Evolutionary conservation across 2,797 vertebrate genomes (phyloP), one percentile per base, ranked within the genome.

Genomic region (Brachyalestes nurse): DNA sequence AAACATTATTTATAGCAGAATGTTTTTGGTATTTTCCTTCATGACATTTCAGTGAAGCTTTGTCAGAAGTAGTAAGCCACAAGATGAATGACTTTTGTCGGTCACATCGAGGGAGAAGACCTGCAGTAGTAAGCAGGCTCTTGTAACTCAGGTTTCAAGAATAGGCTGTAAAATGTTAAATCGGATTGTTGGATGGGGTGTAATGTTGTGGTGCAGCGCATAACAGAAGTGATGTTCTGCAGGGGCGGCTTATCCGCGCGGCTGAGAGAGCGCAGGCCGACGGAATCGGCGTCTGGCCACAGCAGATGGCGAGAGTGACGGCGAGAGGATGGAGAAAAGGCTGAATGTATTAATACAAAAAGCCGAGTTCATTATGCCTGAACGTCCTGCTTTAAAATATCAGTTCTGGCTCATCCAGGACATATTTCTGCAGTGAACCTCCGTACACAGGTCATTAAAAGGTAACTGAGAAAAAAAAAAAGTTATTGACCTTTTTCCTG

Each of bases 271-370:
- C 28, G 23, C 21, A 51, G 49, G 38, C 45, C 21, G 17, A 47
- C 19, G 17, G 47, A 71, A 28, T 53, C 9, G 12, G 53, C 45
- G 13, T 71, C 66, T 69, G 42, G 66, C 40, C 66, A 12, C 21
- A 53, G 47, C 67, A 49, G 67, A 51, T 70, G 67, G 62, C n/a
- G 34, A n/a, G 38, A 65, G 62, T 55, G 61, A 28, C 67, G 28
- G 67, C 1, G 23, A 49, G 47, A 70, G 21, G 66, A 69, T 45
- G 40, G 65, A 67, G 65, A 67, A 45, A 45, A n/a, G 19, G 19
- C 65, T 23, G 38, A 21, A 66, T 9, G 16, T 66, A 42, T 42
- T 67, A 45, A 67, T 67, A 21, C 19, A 49, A n/a, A 23, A 49
- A 69, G 40, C 67, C 25, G 67, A 67, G 5, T 65, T 2, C n/a